Base-by-base conservation (phyloP, 2,797 vertebrate species). In the Scleropages formosus region DNA sequence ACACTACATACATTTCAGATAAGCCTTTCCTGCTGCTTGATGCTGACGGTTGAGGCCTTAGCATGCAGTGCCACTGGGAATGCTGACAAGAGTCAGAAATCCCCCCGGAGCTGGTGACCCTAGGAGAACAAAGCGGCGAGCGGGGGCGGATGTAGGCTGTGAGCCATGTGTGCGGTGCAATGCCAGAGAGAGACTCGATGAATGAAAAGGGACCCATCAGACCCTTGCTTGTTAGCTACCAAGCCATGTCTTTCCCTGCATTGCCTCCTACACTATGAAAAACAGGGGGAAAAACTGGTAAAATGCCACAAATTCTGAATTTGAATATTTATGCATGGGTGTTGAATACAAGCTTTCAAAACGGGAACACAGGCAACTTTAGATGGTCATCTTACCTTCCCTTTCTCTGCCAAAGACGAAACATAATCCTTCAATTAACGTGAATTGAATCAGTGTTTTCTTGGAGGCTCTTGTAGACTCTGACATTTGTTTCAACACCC, bases 31-130 rank as follows among this genome's bases (percentile, higher is more conserved):
- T 69, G 64, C 62, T 58, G 80, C n/a, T n/a, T n/a, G 20, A 49
- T 78, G 68, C 89, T 92, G 92, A 93, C 92, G 83, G 88, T 87
- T 91, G 90, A 92, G 90, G 91, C 89, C 90, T 89, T 78, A 0
- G 85, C 85, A 87, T 87, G 78, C 84, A 83, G 83, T 84, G 80
- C 77, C 85, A 90, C 80, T 90, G 88, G 89, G 89, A 87, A 86
- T 88, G 84, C 85, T 86, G 90, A 92, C 90, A 92, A 87, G 88
- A 85, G 87, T 88, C 86, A 88, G 85, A 93, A 89, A 88, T 84
- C 82, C 88, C 82, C 89, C 82, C 85, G 84, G 85, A 2, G 6
- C 31, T 31, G 31, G 31, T 39, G 31, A 39, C 83, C 78, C 51
- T 4, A 79, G 75, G 85, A 79, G 82, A 84, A 87, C 85, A 64